A percentile compares a stretch with the other conserved stretches of the same genome.
These are phyloP conservation scores for Cyphomyrus plagiostoma DNA, from an alignment of 2,113 vertebrate species.

Conservation along the genomic window DNA sequence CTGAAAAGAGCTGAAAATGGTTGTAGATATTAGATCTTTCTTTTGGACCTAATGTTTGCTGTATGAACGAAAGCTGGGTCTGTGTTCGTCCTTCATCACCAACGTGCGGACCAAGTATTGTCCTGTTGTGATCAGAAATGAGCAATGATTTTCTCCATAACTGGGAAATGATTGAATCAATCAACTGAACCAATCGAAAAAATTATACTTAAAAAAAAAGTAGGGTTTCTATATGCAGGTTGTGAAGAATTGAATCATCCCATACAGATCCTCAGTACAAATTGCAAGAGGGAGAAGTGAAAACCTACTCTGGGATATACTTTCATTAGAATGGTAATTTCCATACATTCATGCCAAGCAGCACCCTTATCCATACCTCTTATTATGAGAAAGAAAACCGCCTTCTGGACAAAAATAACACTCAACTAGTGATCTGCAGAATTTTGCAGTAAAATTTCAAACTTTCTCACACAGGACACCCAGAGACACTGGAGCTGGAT, in stretches of 20 bases:
- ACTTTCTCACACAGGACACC: constrained; percentile 60
- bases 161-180: neutral
- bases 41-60: neutral
- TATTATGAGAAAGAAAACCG: neutral
- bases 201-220: neutral
- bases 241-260: neutral
- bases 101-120: neutral
- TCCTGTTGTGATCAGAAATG: neutral
- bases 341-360: neutral
- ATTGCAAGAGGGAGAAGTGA: neutral
- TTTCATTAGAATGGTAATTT: neutral
- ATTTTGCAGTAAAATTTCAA: constrained; percentile 62
- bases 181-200: neutral
- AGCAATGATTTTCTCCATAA: neutral
- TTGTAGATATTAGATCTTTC: neutral
- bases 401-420: neutral
- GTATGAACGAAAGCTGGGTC: neutral
- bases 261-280: neutral
- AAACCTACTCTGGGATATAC: neutral
- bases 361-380: constrained; percentile 16
- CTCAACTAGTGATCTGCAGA: constrained; percentile 49
- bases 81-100: neutral
- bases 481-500: constrained; percentile 60
- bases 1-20: neutral
- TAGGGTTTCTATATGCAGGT: neutral